phyloP scores from a whole-genome alignment of 1,140 invertebrate genomes.

The Cylas formicarius region DNA sequence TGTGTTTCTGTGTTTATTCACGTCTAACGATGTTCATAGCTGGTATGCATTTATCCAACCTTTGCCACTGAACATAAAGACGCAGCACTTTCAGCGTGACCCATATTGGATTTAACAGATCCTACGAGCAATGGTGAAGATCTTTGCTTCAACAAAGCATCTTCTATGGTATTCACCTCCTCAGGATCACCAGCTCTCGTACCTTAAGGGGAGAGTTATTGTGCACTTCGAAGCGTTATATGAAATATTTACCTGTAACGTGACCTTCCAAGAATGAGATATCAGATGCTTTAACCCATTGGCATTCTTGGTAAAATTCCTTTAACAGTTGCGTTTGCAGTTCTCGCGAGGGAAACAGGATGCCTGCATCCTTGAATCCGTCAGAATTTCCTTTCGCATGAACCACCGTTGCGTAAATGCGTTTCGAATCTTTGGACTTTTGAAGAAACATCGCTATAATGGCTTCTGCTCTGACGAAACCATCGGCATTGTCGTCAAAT shows the following conservation, averaged over 20 bases:
- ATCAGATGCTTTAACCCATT: constrained; percentile 56
- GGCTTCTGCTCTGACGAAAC: constrained; percentile 70
- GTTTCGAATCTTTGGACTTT: constrained; percentile 66
- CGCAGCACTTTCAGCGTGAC: constrained; percentile 84
- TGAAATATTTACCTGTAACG: constrained; percentile 58
- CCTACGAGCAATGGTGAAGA: constrained; percentile 70
- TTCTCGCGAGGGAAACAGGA: constrained; percentile 82
- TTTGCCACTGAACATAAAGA: constrained; percentile 79
- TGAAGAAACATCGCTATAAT: constrained; percentile 76
- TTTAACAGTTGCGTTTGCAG: constrained; percentile 70
- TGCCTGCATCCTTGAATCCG: constrained; percentile 62
- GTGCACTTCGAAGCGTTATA: not conserved
- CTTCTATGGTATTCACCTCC: constrained; percentile 55
- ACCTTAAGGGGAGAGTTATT: constrained; percentile 53
- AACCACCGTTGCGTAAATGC: constrained; percentile 55
- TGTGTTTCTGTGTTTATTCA: constrained; percentile 47
- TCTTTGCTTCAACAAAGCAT: constrained; percentile 51
- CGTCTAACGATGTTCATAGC: constrained; percentile 64
- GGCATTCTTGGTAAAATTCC: constrained; percentile 80
- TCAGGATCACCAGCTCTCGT: constrained; percentile 55
- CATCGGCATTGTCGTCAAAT: constrained; percentile 76
- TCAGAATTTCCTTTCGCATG: constrained; percentile 71
- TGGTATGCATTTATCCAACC: constrained; percentile 55
- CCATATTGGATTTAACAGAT: constrained; percentile 87
- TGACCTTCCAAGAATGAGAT: constrained; percentile 86